Conservation (phyloP, 1,140 invertebrate species). For the Cydia splendana region DNA sequence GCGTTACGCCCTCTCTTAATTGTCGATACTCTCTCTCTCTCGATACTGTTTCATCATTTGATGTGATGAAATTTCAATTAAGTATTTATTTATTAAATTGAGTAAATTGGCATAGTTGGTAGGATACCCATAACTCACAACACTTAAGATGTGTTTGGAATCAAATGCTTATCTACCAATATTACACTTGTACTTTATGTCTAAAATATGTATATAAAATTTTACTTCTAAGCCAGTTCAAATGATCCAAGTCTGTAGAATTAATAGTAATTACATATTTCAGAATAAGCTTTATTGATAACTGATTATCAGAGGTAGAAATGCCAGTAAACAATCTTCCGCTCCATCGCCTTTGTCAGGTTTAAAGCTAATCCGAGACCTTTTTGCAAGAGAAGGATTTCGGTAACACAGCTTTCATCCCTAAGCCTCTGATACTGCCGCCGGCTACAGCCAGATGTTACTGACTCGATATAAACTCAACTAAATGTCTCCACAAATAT, state of each 20-base stretch:
- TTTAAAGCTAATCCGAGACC: constrained; percentile 26
- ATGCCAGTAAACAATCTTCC: constrained; percentile 21
- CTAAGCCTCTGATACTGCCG: constrained; percentile 9
- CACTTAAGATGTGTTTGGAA: no score
- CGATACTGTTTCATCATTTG: no score
- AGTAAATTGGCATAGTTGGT: no score
- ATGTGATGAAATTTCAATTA: no score
- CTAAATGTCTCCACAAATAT: constrained; percentile 18
- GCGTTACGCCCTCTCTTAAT: no score
- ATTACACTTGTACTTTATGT: no score
- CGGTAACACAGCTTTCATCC: constrained; percentile 19
- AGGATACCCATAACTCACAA: no score
- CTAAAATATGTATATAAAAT: no score
- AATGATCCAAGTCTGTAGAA: neutral
- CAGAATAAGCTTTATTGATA: neutral
- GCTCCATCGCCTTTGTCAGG: neutral
- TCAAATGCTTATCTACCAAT: no score
- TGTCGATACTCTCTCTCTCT: no score
- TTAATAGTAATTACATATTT: neutral
- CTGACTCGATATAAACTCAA: constrained; percentile 20
- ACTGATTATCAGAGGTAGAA: neutral
- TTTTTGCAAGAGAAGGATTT: constrained; percentile 21
- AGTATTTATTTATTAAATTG: no score
- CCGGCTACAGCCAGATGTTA: constrained; percentile 18
- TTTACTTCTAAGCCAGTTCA: neutral